Conservation (phyloP, 2,888 invertebrate species). For the Mesochorus sp. region DNA sequence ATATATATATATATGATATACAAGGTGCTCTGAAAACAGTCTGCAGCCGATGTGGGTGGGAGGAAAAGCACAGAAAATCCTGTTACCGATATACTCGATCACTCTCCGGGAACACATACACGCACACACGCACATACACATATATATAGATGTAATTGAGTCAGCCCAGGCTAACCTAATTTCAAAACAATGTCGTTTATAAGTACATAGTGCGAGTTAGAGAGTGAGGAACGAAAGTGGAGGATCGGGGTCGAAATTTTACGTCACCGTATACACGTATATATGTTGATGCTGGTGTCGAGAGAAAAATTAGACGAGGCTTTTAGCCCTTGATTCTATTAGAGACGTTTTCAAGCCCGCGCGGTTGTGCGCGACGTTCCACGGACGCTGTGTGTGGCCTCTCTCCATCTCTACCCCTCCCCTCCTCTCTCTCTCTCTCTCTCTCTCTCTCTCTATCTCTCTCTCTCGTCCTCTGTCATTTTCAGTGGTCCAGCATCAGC, state of each 20-base stretch:
- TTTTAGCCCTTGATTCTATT: slow-evolving; percentile 77
- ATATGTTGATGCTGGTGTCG: slow-evolving; percentile 44
- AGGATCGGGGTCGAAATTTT: slow-evolving; percentile 22
- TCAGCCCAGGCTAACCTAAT: slow-evolving; percentile 74
- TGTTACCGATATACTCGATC: slow-evolving; percentile 69
- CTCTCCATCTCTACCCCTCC: slow-evolving; percentile 53
- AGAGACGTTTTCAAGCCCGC: slow-evolving; percentile 73
- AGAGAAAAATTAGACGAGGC: slow-evolving; percentile 76
- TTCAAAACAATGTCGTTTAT: slow-evolving; percentile 76
- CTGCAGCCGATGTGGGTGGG: neutral
- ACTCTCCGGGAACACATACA: slow-evolving; percentile 34
- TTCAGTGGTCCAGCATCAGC: slow-evolving; percentile 65
- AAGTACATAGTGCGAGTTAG: slow-evolving; percentile 53
- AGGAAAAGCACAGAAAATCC: slow-evolving; percentile 60
- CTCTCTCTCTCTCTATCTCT: slow-evolving; percentile 59
- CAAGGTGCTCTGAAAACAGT: neutral
- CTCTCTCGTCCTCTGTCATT: slow-evolving; percentile 71
- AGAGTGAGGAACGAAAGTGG: slow-evolving; percentile 19
- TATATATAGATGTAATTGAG: slow-evolving; percentile 62
- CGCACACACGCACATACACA: neutral
- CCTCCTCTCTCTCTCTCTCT: slow-evolving; percentile 50
- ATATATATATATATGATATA: neutral
- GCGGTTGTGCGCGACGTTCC: slow-evolving; percentile 71
- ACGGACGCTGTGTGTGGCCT: slow-evolving; percentile 70
- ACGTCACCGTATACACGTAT: neutral